These are phyloP conservation scores for Coleophora flavipennella DNA, from an alignment of 2,888 invertebrate genomes.

Conservation along the genomic window DNA sequence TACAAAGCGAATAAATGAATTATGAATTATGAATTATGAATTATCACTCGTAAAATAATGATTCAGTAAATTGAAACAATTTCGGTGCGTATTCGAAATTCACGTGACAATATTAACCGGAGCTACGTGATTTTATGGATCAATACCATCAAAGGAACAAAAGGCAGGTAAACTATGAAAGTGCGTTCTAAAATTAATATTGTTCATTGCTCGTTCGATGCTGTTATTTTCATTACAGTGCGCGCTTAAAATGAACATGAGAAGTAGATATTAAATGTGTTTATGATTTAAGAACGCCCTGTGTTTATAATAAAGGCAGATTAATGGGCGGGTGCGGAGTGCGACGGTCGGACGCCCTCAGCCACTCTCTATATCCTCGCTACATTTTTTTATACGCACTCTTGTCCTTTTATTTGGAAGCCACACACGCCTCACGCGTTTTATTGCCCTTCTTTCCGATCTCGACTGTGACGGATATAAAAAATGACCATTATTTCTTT, in stretches of 20 bases:
- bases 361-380: conserved; percentile 42
- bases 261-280: conserved; percentile 32
- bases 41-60: no score
- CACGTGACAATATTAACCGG: no score
- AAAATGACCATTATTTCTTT: conserved; percentile 24
- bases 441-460: conserved; percentile 49
- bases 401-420: conserved; percentile 48
- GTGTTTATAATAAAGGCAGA: conserved; percentile 65
- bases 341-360: conserved; percentile 24
- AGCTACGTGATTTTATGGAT: no score
- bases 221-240: background rate
- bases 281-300: conserved; percentile 57
- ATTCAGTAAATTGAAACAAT: no score
- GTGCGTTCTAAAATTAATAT: no score
- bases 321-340: conserved; percentile 45
- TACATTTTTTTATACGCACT: conserved; percentile 43
- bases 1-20: no score
- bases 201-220: no score
- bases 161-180: background rate
- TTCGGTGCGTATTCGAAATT: no score
- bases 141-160: no score
- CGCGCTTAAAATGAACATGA: background rate
- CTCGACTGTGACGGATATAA: conserved; percentile 27
- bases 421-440: conserved; percentile 44
- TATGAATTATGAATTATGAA: no score